phyloP scores from a whole-genome alignment of 2,888 invertebrate genomes.

The Microdon myrmicae region DNA sequence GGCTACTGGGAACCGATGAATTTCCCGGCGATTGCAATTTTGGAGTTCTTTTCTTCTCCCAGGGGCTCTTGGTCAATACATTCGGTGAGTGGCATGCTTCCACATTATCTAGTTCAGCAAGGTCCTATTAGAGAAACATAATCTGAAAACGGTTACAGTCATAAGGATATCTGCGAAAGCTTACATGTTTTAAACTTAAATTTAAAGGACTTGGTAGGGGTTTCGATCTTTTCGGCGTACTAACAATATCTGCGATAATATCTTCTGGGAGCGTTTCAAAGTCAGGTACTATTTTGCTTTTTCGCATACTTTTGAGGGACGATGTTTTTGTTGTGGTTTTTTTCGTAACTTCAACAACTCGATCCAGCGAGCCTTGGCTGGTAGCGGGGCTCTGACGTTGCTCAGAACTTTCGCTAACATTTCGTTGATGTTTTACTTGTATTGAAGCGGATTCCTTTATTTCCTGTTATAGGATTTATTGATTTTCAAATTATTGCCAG shows the following conservation, averaged over 20 bases:
- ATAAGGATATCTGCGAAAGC: neutral
- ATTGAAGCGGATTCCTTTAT: conserved; percentile 42
- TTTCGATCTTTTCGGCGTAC: conserved; percentile 57
- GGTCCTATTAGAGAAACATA: conserved; percentile 55
- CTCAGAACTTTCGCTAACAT: conserved; percentile 39
- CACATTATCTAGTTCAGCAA: conserved; percentile 64
- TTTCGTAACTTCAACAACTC: conserved; percentile 38
- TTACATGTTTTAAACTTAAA: conserved; percentile 61
- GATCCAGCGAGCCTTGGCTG: conserved; percentile 34
- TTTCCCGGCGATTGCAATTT: conserved; percentile 62
- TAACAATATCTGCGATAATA: conserved; percentile 61
- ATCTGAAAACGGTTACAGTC: neutral
- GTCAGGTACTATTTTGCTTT: conserved; percentile 56
- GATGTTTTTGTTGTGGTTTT: conserved; percentile 34
- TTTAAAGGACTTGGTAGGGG: conserved; percentile 64
- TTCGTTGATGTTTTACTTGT: conserved; percentile 28
- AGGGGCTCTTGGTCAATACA: conserved; percentile 21
- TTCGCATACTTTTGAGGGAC: conserved; percentile 46
- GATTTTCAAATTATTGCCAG: too few relatives aligned
- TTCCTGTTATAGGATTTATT: too few relatives aligned
- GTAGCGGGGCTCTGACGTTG: conserved; percentile 36
- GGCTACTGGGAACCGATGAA: conserved; percentile 76
- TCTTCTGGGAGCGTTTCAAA: conserved; percentile 66
- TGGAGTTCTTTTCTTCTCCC: conserved; percentile 57
- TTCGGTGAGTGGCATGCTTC: conserved; percentile 58